Evolutionary conservation across 2,113 vertebrate genomes (phyloP).

Genomic region (Dendropsophus ebraccatus): DNA sequence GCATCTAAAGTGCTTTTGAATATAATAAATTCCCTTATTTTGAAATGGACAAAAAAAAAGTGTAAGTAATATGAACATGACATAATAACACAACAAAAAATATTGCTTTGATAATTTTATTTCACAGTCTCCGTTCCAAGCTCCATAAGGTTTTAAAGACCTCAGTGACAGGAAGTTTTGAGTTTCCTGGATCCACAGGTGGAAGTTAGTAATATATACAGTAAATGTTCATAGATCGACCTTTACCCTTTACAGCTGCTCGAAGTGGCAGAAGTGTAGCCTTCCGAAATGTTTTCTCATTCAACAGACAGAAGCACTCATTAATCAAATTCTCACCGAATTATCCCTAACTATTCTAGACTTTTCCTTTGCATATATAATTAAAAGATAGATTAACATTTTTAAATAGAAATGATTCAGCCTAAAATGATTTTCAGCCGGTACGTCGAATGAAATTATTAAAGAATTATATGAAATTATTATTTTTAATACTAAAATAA

Average conservation of each 20-base stretch:
- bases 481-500: conserved; percentile 13
- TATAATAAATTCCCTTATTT: no score
- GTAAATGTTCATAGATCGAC: conserved; percentile 26
- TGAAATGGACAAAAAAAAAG: background rate
- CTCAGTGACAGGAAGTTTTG: conserved; percentile 19
- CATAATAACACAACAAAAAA: background rate
- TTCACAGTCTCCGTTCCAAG: background rate
- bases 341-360: conserved; percentile 1
- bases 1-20: background rate
- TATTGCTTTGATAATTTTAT: background rate
- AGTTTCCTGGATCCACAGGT: conserved; percentile 36
- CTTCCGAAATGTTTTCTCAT: conserved; percentile 13
- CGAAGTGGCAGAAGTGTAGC: conserved; percentile 8
- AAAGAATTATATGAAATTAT: background rate
- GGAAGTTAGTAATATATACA: conserved; percentile 18
- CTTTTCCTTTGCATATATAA: conserved; percentile 1
- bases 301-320: background rate
- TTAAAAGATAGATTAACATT: conserved; percentile 18
- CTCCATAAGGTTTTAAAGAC: conserved; percentile 1
- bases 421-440: background rate
- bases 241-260: conserved; percentile 43
- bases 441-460: background rate
- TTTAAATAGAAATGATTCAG: background rate
- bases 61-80: background rate
- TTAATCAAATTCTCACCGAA: conserved; percentile 26